A percentile compares a stretch with the other conserved stretches of the same genome.
Evolutionary conservation across 2,888 invertebrate genomes (phyloP).

Genomic region (Graphium colonna): DNA sequence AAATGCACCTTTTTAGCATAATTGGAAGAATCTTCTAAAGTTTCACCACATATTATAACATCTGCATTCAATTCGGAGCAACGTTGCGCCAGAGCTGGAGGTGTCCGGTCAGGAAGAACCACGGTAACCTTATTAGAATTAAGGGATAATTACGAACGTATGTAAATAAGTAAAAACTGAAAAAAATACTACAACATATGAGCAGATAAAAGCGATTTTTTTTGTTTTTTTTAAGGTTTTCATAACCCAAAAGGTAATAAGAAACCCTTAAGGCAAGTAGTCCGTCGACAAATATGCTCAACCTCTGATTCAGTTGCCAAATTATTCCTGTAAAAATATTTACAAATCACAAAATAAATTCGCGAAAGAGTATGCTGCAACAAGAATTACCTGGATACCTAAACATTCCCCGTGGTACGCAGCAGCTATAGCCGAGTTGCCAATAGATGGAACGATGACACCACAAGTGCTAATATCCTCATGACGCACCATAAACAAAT

Average conservation of each 20-base stretch:
- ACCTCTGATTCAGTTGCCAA: too few relatives aligned
- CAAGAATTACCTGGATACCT: conserved; percentile 61
- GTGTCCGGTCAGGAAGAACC: conserved; percentile 59
- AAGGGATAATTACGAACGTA: too few relatives aligned
- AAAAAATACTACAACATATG: too few relatives aligned
- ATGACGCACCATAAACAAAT: conserved; percentile 49
- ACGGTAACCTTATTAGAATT: conserved; percentile 55
- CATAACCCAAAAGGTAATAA: too few relatives aligned
- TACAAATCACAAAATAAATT: too few relatives aligned
- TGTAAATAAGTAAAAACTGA: too few relatives aligned
- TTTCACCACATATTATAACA: conserved; percentile 58
- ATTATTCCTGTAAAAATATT: too few relatives aligned
- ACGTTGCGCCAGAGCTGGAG: conserved; percentile 57
- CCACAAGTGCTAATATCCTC: conserved; percentile 49
- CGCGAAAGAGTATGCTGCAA: too few relatives aligned
- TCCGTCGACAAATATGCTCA: too few relatives aligned
- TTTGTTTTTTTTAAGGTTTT: too few relatives aligned
- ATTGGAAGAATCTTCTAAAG: conserved; percentile 44
- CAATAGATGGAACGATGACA: conserved; percentile 65
- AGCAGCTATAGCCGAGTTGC: conserved; percentile 63
- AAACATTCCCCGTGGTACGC: conserved; percentile 65
- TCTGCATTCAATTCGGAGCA: conserved; percentile 68
- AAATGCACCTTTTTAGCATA: conserved; percentile 53
- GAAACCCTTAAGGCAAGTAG: too few relatives aligned
- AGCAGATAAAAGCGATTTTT: too few relatives aligned